Conservation (phyloP, 2,797 vertebrate species). For the Melanotaenia parkinsoni region DNA sequence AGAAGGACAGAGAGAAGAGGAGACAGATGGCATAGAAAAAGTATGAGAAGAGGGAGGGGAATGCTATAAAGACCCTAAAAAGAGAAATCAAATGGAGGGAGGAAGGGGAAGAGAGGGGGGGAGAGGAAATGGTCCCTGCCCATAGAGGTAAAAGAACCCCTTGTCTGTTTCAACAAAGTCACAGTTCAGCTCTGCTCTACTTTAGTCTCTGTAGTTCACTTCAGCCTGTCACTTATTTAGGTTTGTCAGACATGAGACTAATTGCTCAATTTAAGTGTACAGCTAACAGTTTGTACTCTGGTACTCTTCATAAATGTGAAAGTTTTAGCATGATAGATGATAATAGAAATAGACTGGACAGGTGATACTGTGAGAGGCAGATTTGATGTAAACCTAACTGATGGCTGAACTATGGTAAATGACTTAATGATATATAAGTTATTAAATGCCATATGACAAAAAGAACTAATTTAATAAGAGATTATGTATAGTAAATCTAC, state of each 20-base stretch:
- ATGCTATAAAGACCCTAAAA: slow-evolving; percentile 52
- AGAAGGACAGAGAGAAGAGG: slow-evolving; percentile 33
- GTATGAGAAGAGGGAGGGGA: slow-evolving; percentile 21
- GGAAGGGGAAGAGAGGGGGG: slow-evolving; percentile 5
- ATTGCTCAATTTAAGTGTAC: not conserved
- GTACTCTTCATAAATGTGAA: not conserved
- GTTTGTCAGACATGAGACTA: slow-evolving; percentile 19
- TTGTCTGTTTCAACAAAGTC: slow-evolving; percentile 75
- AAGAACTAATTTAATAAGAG: no score
- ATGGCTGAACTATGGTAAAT: not conserved
- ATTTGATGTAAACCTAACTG: no score
- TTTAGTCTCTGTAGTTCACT: slow-evolving; percentile 31
- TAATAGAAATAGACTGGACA: not conserved
- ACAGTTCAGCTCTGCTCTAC: slow-evolving; percentile 64
- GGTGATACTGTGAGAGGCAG: no score
- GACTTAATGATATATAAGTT: no score
- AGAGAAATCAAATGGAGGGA: slow-evolving; percentile 20
- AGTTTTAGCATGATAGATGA: not conserved
- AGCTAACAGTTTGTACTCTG: no score
- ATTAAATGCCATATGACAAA: no score
- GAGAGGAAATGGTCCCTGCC: not conserved
- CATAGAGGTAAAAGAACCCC: slow-evolving; percentile 70
- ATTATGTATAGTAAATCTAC: not conserved
- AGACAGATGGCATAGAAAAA: slow-evolving; percentile 36
- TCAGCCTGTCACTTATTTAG: slow-evolving; percentile 26